Evolutionary conservation across 1,140 invertebrate genomes (phyloP), one percentile per base, ranked within the genome.

Genomic region (Andrena cerasifolii): DNA sequence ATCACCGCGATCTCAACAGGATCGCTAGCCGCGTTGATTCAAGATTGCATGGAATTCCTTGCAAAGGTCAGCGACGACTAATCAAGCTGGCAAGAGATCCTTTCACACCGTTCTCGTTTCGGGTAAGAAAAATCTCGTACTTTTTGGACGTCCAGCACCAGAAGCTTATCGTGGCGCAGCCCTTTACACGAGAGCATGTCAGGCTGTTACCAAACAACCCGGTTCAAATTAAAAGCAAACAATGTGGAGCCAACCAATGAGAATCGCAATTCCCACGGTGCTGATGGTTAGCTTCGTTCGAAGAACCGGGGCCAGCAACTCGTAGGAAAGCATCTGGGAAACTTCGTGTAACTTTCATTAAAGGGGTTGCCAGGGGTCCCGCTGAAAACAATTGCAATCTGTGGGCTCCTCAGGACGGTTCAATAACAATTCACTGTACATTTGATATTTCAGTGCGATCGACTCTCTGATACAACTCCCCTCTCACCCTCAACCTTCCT

Each of bases 11-110:
- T 68, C n/a, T 16, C 59, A 51, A 36, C 14, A 14, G 58, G 53
- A 53, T 51, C 47, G 33, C 33, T 40, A 62, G n/a, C 18, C 24
- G n/a, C 24, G 58, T 63, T 63, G 58, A 31, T 73, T 70, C 33
- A 31, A 65, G 61, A 74, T 74, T 65, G 71, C 47, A n/a, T 16
- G 21, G 24, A 59, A 72, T 72, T 61, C 56, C 43, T 36, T 36
- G 28, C 58, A 63, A 73, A 73, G 71, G 51, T 70, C 36, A 70
- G 36, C 36, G n/a, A 18, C 71, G 47, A 24, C 56, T 72, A 62
- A 62, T 61, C 56, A 59, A 58, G 33, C 43, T 14, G 3, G 21
- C 31, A 4, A 24, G 70, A 47, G 56, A 36, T 61, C 40, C 28
- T 72, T 72, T 26, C 68, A 33, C 68, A 24, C 10, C 31, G 12